phyloP scores from a whole-genome alignment of 2,888 invertebrate species.

The Lepas anatifera region DNA sequence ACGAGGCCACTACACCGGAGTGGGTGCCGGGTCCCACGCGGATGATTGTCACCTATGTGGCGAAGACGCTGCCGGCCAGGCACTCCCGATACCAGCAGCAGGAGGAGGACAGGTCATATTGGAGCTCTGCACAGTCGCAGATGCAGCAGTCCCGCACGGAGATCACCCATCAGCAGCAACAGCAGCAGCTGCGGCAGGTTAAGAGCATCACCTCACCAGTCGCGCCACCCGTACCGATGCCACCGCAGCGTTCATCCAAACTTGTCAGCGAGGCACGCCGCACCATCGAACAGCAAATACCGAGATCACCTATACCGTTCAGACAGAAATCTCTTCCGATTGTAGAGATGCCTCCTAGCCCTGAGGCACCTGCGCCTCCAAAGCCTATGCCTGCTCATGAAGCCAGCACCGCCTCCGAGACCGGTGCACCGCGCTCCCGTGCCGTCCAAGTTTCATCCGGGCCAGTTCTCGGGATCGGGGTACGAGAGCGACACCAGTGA shows the following conservation, averaged over 20 bases:
- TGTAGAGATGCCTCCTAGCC: too few relatives aligned
- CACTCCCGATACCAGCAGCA: background rate
- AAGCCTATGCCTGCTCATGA: conserved; percentile 19
- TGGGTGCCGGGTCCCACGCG: background rate
- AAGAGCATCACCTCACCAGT: too few relatives aligned
- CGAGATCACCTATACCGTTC: too few relatives aligned
- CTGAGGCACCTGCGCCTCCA: too few relatives aligned
- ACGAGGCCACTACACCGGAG: background rate
- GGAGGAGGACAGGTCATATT: background rate
- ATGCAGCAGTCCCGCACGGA: background rate
- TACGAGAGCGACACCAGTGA: conserved; percentile 56
- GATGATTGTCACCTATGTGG: background rate
- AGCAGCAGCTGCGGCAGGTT: too few relatives aligned
- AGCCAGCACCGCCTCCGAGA: conserved; percentile 21
- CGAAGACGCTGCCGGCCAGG: background rate
- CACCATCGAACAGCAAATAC: conserved; percentile 13
- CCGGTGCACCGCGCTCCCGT: conserved; percentile 14
- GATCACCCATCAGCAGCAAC: background rate
- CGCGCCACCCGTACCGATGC: too few relatives aligned
- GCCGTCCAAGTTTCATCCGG: conserved; percentile 22
- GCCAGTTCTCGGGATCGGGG: conserved; percentile 34
- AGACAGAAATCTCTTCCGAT: too few relatives aligned
- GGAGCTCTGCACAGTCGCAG: background rate
- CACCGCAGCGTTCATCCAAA: background rate
- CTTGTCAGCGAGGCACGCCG: background rate